Base-by-base conservation (phyloP, 2,888 invertebrate genomes). In the Drosophila subsilvestris region DNA sequence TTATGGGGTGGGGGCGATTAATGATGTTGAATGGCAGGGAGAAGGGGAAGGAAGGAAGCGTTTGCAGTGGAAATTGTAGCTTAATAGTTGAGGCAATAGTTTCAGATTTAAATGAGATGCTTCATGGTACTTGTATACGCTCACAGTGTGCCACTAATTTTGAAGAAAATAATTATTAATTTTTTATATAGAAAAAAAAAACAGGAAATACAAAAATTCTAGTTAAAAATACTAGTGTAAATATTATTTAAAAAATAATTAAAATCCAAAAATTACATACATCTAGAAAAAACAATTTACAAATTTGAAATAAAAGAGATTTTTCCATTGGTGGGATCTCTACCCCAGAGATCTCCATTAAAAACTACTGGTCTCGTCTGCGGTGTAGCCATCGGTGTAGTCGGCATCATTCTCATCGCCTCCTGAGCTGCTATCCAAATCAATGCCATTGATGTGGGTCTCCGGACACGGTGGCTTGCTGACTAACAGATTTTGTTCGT, bases 381-480 rank as follows among this genome's bases (percentile, higher is more conserved):
- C 37, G 37, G 6, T 37, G 14, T 37, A 37, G 7, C 37, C 37
- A n/a, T 37, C 29, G 2, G n/a, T n/a, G n/a, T n/a, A n/a, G n/a
- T 3, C 14, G 14, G 14, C 5, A 42, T 56, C 58, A 2, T 48
- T 12, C 12, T 56, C 22, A 8, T 43, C 55, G 6, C 53, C 69
- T 0, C 48, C 72, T 6, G 37, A 37, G 37, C 48, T 56, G 22
- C 54, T 74, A 1, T 75, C 68, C 12, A 73, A 17, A 5, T 47
- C 8, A 1, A 82, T 54, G 20, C 49, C 48, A n/a, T 56, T 55
- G 27, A 82, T 54, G 50, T 85, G 60, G 0, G 81, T 82, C 7
- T 75, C 75, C 2, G 85, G 85, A 29, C 80, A 78, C 4, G 54
- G 27, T 8, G 71, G 63, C 17, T 58, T 78, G 0, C 18, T 53